These are phyloP conservation scores for Enoplosus armatus DNA, from an alignment of 2,797 vertebrate genomes.

Conservation along the genomic window DNA sequence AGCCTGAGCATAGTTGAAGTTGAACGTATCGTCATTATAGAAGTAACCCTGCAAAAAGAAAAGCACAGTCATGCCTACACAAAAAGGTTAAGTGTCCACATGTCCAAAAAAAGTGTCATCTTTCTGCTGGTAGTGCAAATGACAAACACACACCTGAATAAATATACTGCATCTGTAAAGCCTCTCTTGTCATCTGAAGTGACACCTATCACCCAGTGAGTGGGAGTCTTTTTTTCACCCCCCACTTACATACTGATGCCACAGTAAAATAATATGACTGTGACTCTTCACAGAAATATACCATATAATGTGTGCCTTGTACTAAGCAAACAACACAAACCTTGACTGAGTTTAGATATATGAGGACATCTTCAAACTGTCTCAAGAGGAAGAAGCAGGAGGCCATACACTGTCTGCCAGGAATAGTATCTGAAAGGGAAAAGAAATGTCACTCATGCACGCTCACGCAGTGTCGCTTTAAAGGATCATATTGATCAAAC, in stretches of 20 bases:
- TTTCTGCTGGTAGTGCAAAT: constrained; percentile 1
- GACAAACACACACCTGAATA: constrained; percentile 7
- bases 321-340: constrained; percentile 78
- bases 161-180: constrained; percentile 25
- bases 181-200: constrained; percentile 42
- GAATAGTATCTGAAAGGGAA: constrained; percentile 93
- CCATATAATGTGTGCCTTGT: neutral
- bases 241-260: constrained; percentile 14
- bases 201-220: constrained; percentile 35
- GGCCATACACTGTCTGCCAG: constrained; percentile 99
- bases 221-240: constrained; percentile 40
- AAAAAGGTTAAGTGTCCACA: constrained; percentile 9
- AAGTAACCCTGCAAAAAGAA: constrained; percentile 92
- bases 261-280: constrained; percentile 18
- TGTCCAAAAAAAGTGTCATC: constrained; percentile 12
- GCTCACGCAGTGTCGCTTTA: neutral
- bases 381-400: constrained; percentile 96
- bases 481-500: constrained; percentile 24
- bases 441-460: constrained; percentile 14
- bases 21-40: constrained; percentile 96
- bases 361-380: constrained; percentile 96
- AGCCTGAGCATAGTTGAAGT: constrained; percentile 98
- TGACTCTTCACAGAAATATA: constrained; percentile 12
- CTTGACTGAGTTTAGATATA: constrained; percentile 99
- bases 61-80: constrained; percentile 18